These are phyloP conservation scores for Atta cephalotes DNA, from an alignment of 1,140 invertebrate species.

Conservation along the genomic window DNA sequence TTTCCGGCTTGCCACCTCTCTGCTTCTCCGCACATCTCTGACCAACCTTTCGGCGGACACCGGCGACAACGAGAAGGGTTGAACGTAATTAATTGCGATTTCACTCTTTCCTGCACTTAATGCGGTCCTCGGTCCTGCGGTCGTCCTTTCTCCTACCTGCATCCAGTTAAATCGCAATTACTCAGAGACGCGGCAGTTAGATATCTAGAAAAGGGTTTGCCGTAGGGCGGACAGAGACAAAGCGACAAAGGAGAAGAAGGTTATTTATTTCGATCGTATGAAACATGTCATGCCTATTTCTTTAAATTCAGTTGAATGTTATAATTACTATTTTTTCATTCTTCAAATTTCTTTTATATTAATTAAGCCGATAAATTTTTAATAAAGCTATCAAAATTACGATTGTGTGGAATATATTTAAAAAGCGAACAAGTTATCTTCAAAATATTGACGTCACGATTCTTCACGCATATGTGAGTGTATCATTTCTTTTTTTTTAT, in stretches of 20 bases:
- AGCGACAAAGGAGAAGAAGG: constrained; percentile 53
- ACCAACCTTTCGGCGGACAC: constrained; percentile 69
- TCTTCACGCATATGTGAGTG: not conserved
- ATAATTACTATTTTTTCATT: not conserved
- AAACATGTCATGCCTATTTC: constrained; percentile 32
- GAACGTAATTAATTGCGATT: constrained; percentile 82
- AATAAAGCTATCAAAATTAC: not conserved
- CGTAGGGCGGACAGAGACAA: constrained; percentile 54
- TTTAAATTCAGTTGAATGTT: constrained; percentile 20
- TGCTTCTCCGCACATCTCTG: constrained; percentile 65
- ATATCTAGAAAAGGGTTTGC: constrained; percentile 45
- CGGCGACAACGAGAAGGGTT: constrained; percentile 67
- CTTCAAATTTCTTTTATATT: not conserved
- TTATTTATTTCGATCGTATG: constrained; percentile 65
- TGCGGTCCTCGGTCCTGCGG: constrained; percentile 74
- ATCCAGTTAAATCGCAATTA: constrained; percentile 81
- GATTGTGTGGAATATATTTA: not conserved
- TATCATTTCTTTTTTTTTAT: not conserved
- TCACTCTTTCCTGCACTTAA: constrained; percentile 81
- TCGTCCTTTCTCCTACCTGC: constrained; percentile 72
- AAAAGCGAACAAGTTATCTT: not conserved
- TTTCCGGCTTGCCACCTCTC: constrained; percentile 69
- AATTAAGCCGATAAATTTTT: not conserved
- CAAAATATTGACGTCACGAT: not conserved
- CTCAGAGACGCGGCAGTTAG: constrained; percentile 74